phyloP scores from a whole-genome alignment of 2,797 vertebrate genomes.

The Botia almorhae region DNA sequence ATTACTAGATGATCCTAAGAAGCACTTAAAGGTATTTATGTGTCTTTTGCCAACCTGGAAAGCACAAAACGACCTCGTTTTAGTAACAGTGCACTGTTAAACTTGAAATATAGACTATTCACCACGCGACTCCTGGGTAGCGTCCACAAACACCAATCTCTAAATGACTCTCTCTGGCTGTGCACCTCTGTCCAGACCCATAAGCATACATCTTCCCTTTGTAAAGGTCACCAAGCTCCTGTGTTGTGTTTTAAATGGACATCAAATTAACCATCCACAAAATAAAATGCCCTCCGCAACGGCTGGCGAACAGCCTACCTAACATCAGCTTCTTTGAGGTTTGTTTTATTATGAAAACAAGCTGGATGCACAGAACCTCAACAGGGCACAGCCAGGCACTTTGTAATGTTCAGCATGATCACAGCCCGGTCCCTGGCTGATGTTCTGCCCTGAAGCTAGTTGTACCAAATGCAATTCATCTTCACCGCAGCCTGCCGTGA shows the following conservation, averaged over 20 bases:
- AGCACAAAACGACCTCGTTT: not conserved
- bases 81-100: not conserved
- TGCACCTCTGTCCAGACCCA: conserved; percentile 11
- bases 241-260: conserved; percentile 16
- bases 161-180: conserved; percentile 23
- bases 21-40: not conserved
- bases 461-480: conserved; percentile 60
- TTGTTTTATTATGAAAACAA: conserved; percentile 38
- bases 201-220: conserved; percentile 12
- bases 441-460: conserved; percentile 53
- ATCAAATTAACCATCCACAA: conserved; percentile 8
- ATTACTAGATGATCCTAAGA: not conserved
- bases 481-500: conserved; percentile 51
- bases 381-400: conserved; percentile 30
- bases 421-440: conserved; percentile 44
- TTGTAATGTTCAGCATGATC: conserved; percentile 56
- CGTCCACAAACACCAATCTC: not conserved
- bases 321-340: conserved; percentile 13
- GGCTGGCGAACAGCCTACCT: conserved; percentile 10
- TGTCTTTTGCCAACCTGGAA: not conserved
- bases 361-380: conserved; percentile 34
- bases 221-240: conserved; percentile 16
- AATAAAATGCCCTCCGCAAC: conserved; percentile 26
- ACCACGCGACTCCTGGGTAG: conserved; percentile 1
- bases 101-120: conserved; percentile 14